Evolutionary conservation across 2,113 vertebrate species (phyloP).

Genomic region (Scolopax mira): DNA sequence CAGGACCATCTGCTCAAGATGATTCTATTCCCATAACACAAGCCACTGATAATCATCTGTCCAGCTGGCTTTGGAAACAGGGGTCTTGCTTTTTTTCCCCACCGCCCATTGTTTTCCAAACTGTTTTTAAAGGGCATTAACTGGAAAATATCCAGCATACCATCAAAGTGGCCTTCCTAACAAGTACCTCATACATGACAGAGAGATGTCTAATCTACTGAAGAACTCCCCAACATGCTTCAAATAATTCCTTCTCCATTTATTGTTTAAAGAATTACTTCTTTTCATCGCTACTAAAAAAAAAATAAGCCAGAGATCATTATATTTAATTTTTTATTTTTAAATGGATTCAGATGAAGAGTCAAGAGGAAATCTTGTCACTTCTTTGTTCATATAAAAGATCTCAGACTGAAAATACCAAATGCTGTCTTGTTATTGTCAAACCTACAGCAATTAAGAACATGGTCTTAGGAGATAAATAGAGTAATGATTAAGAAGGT

Average conservation of each 20-base stretch:
- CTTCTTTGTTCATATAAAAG: conserved; percentile 29
- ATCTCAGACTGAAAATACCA: conserved; percentile 32
- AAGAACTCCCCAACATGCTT: background rate
- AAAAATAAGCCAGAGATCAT: background rate
- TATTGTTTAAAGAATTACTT: background rate
- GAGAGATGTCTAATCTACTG: background rate
- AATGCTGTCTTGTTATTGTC: background rate
- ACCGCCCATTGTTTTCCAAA: background rate
- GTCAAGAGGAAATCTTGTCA: conserved; percentile 7
- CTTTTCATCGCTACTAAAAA: background rate
- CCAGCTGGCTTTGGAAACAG: background rate
- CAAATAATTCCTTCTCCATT: background rate
- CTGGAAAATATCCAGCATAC: background rate
- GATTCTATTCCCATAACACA: fast-evolving
- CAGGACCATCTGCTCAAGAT: background rate
- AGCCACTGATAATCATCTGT: background rate
- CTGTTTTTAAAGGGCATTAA: background rate
- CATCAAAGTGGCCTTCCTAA: background rate
- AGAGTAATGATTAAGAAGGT: conserved; percentile 5
- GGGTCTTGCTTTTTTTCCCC: background rate
- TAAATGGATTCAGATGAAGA: conserved; percentile 30
- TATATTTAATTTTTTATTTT: conserved; percentile 9
- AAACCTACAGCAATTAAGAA: conserved; percentile 38
- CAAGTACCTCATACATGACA: background rate
- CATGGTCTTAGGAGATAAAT: conserved; percentile 41